These are phyloP conservation scores for Globia sparganii DNA, from an alignment of 2,888 invertebrate species.

Conservation along the genomic window DNA sequence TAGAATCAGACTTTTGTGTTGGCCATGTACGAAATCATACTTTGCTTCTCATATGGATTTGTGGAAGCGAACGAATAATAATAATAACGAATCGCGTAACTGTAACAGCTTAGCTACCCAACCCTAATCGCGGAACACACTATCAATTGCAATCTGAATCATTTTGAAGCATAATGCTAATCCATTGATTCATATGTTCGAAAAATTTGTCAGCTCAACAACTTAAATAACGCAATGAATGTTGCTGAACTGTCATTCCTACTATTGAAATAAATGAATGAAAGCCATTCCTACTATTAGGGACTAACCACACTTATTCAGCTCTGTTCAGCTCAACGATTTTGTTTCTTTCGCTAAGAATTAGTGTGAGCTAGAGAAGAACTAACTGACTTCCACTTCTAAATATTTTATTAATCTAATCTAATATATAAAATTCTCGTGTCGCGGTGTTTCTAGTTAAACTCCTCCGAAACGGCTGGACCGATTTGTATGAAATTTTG, in stretches of 20 bases:
- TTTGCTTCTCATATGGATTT: not conserved
- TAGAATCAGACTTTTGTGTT: conserved; percentile 16
- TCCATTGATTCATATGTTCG: not conserved
- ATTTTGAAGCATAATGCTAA: not conserved
- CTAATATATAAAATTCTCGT: no score
- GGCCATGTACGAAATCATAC: conserved; percentile 22
- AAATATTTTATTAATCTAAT: not conserved
- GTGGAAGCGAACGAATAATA: conserved; percentile 1
- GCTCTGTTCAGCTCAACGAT: no score
- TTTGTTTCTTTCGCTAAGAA: not conserved
- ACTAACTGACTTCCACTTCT: not conserved
- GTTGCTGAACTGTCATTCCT: not conserved
- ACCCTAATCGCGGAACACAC: not conserved
- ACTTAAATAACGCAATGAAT: not conserved
- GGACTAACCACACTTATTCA: no score
- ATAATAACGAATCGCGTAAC: not conserved
- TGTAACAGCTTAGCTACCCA: not conserved
- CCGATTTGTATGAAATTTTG: no score
- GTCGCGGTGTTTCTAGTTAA: no score
- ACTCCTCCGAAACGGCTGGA: no score
- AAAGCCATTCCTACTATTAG: not conserved
- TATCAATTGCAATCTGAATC: not conserved
- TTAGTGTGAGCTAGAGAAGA: no score
- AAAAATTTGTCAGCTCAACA: not conserved
- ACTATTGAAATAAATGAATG: no score